phyloP scores from a whole-genome alignment of 2,797 vertebrate species.

The Chloroceryle inda region DNA sequence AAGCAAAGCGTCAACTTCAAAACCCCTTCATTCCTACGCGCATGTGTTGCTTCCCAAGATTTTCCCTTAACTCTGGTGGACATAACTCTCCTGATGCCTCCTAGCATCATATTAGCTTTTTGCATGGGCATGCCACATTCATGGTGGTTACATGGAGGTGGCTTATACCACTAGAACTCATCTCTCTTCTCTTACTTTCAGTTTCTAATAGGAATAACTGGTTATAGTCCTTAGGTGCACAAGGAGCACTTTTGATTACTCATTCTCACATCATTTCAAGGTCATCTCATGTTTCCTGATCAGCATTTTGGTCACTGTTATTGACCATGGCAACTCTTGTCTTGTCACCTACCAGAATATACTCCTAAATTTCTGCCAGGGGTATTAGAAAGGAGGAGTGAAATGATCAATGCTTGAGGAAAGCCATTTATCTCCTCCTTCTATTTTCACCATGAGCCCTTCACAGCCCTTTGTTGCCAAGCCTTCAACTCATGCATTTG shows the following conservation, averaged over 20 bases:
- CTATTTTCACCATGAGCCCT: not conserved
- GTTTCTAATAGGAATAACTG: not conserved
- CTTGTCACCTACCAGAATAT: not conserved
- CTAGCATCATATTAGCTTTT: not conserved
- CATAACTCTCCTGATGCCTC: not conserved
- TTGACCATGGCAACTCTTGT: not conserved
- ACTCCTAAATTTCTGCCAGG: not conserved
- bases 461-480: not conserved
- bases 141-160: not conserved
- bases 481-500: not conserved
- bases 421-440: not conserved
- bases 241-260: not conserved
- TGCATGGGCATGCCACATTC: not conserved
- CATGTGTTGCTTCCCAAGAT: not conserved
- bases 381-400: not conserved
- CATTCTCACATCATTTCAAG: not conserved
- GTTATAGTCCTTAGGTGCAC: not conserved
- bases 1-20: not conserved
- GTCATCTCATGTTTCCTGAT: not conserved
- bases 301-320: not conserved
- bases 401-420: not conserved
- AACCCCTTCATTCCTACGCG: fast-evolving
- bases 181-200: not conserved
- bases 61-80: not conserved
- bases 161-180: not conserved